Base-by-base conservation (phyloP, 2,113 vertebrate species). In the Madoqua kirkii region DNA sequence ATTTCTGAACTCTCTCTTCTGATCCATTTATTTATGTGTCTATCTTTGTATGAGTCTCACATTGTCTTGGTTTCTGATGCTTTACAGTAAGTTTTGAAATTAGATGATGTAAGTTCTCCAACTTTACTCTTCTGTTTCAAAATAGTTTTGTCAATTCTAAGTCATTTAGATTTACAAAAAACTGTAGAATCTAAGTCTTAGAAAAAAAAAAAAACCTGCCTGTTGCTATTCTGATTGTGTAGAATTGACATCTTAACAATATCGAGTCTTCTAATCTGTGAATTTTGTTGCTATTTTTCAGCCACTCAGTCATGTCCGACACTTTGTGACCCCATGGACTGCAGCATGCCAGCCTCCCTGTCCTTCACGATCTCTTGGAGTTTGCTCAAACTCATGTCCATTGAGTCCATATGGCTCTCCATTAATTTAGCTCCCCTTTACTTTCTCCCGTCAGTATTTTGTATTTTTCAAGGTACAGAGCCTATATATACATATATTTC, bases 221-320 rank as follows among this genome's bases (percentile, higher is more conserved):
- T 92, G 67, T 29, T 94, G 43, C 31, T 10, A 55, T 89, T 92
- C 57, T 86, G 36, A 62, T 55, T 40, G 43, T 48, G 19, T 19
- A 33, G 45, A 62, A 43, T 11, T 92, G 50, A 55, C 3, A 19
- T 33, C 43, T 81, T 86, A 40, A 57, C 45, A 43, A 54, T 48
- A 13, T 5, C 11, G 15, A 85, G 27, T 67, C 31, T 45, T 81
- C 3, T 21, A 79, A 12, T 14, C 16, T 33, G 48, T 52, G 15
- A 71, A 21, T 36, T 71, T 23, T 71, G n/a, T 36, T 33, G 60
- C 31, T 36, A 19, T 23, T 71, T 3, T 71, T 71, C 67, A 71
- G n/a, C 3, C 0, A 1, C 67, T 71, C 10, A 40, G n/a, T 36
- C 17, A 5, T 6, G n/a, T 21, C n/a, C 0, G n/a, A 71, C n/a